Conservation (phyloP, 2,888 invertebrate species). For the Podotricha telesiphe region DNA sequence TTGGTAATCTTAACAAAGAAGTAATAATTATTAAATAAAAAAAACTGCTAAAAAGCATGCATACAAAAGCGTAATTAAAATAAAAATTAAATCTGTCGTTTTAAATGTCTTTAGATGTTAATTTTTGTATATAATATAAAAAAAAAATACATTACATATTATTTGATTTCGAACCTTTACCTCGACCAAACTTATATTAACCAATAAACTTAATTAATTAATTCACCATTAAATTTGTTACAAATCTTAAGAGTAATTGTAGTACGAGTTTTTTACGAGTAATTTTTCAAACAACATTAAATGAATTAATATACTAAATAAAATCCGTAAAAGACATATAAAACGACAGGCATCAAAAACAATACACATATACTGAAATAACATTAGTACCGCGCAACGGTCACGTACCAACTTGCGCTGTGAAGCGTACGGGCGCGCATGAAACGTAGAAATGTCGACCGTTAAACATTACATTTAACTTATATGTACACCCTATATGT, state of each 20-base stretch:
- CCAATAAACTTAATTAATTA: no score
- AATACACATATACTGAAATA: constrained; percentile 40
- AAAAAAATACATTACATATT: no score
- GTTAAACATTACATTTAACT: constrained; percentile 20
- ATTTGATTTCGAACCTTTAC: no score
- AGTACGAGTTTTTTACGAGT: no score
- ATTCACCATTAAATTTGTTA: no score
- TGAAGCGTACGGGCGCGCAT: constrained; percentile 49
- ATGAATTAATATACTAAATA: no score
- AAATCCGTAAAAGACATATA: constrained; percentile 25
- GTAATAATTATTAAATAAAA: neutral
- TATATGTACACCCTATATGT: no score
- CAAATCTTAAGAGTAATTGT: no score
- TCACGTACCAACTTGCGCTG: constrained; percentile 82
- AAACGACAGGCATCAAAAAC: constrained; percentile 19
- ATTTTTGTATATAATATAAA: neutral
- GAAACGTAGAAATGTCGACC: constrained; percentile 39
- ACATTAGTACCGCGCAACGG: constrained; percentile 44
- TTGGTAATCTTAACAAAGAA: neutral
- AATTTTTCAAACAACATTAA: no score
- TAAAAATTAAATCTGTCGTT: constrained; percentile 35
- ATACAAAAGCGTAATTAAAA: constrained; percentile 34
- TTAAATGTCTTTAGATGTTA: constrained; percentile 33
- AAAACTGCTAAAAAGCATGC: constrained; percentile 16
- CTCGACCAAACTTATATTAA: no score